Base-by-base conservation (phyloP, 2,113 vertebrate genomes). In the Silurus glanis region DNA sequence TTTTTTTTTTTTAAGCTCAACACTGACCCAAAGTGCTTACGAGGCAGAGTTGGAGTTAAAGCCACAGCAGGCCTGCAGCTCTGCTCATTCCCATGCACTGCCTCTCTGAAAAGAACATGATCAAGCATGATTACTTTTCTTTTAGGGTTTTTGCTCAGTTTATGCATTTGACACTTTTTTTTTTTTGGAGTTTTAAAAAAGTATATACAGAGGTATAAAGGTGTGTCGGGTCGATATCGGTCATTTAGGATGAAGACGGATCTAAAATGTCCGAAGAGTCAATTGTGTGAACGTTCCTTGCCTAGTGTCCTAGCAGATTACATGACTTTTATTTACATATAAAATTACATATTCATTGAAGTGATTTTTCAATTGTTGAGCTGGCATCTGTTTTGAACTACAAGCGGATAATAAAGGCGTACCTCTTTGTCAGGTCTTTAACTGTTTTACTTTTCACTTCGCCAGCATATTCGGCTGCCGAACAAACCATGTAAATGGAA, bases 21-120 rank as follows among this genome's bases (percentile, higher is more conserved):
- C 83, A 25, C 88, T 84, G 88, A 64, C 49, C 80, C 86, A 87
- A 87, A 86, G 81, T 89, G 89, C 89, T 88, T 89, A 89, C 81
- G 58, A 88, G 89, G 89, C 89, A 88, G 78, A 82, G 67, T 89
- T 86, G 83, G 84, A 74, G 84, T 86, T 89, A 89, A 89, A 89
- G 89, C 84, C 83, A 56, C 84, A 87, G 86, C 80, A 87, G 86
- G 56, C 83, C 51, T 25, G 16, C 69, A 82, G 74, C 23, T 53
- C 23, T 61, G 45, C 12, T 45, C 62, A 55, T 78, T 85, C 84
- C 19, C 66, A 19, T 28, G 5, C 58, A 16, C 37, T 56, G 47
- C 7, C 12, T 12, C 23, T 25, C 12, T 4, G 16, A 78, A 80
- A 45, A 80, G 17, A 21, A 78, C 51, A 25, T 56, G 74, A 55